Conservation (phyloP, 2,888 invertebrate genomes). For the Lordiphosa andalusiaca region DNA sequence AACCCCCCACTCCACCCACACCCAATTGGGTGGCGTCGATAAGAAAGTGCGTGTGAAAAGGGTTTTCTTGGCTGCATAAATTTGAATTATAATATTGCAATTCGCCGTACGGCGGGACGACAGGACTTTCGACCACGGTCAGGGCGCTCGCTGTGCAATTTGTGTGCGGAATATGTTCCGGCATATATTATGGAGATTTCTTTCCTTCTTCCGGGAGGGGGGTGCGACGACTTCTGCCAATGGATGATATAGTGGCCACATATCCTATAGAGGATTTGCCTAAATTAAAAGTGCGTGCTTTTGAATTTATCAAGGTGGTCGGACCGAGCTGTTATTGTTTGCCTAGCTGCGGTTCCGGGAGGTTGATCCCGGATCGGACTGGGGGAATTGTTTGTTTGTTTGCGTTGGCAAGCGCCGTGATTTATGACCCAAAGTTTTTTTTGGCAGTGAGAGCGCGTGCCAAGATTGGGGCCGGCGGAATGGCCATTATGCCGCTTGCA, state of each 20-base stretch:
- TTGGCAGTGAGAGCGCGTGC: slow-evolving; percentile 63
- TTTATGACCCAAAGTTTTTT: slow-evolving; percentile 77
- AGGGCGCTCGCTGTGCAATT: slow-evolving; percentile 75
- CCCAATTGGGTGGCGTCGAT: slow-evolving; percentile 71
- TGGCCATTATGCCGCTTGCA: slow-evolving; percentile 52
- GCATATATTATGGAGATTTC: slow-evolving; percentile 80
- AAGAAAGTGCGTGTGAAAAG: slow-evolving; percentile 71
- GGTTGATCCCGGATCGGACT: slow-evolving; percentile 4
- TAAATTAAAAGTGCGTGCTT: slow-evolving; percentile 76
- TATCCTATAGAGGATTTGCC: slow-evolving; percentile 62
- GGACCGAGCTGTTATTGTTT: slow-evolving; percentile 43
- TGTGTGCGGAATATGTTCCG: slow-evolving; percentile 80
- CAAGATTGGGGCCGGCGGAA: slow-evolving; percentile 34
- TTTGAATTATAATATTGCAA: slow-evolving; percentile 73
- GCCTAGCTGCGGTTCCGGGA: slow-evolving; percentile 54
- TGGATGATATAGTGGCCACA: slow-evolving; percentile 62
- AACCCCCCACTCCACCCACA: slow-evolving; percentile 6
- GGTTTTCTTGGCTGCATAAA: slow-evolving; percentile 69
- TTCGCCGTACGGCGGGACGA: slow-evolving; percentile 29
- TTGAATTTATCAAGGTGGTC: slow-evolving; percentile 71
- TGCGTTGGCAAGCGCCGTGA: slow-evolving; percentile 74
- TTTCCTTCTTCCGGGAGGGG: slow-evolving; percentile 26
- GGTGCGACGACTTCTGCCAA: slow-evolving; percentile 56
- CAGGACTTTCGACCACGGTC: slow-evolving; percentile 34
- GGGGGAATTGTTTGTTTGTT: slow-evolving; percentile 52